These are phyloP conservation scores for Conchocele bisecta DNA, from an alignment of 2,888 invertebrate species.

Conservation along the genomic window DNA sequence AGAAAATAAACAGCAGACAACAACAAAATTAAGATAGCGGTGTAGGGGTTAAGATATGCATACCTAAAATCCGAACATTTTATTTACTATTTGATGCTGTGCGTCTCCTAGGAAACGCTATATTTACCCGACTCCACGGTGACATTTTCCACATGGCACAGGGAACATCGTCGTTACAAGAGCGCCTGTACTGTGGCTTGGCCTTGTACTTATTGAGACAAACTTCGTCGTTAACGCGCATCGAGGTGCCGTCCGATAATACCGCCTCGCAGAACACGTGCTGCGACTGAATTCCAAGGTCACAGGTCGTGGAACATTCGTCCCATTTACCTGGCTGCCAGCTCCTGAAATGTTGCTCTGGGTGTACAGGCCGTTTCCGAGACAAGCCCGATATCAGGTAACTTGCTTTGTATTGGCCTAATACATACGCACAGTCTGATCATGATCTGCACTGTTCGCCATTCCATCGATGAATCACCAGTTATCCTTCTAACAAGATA, in stretches of 20 bases:
- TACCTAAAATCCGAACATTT: no score
- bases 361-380: no score
- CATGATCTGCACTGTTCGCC: no score
- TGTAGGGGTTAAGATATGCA: no score
- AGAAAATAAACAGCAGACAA: no score
- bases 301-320: slow-evolving; percentile 95
- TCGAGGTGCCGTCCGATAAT: slow-evolving; percentile 46
- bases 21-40: no score
- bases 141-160: slow-evolving; percentile 84
- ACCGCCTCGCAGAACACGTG: slow-evolving; percentile 82
- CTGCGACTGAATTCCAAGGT: slow-evolving; percentile 95
- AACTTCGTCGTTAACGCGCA: slow-evolving; percentile 55
- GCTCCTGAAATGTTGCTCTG: slow-evolving; percentile 61
- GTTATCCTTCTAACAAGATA: no score
- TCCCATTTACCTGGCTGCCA: slow-evolving; percentile 87
- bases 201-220: slow-evolving; percentile 57
- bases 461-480: no score
- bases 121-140: slow-evolving; percentile 93
- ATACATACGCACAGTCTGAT: no score
- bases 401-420: no score
- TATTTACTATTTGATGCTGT: no score
- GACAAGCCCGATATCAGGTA: no score
- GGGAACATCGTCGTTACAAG: slow-evolving; percentile 63
- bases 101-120: neutral
- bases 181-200: slow-evolving; percentile 63